Conservation (phyloP, 2,113 vertebrate species). For the Spea multiplicata region DNA sequence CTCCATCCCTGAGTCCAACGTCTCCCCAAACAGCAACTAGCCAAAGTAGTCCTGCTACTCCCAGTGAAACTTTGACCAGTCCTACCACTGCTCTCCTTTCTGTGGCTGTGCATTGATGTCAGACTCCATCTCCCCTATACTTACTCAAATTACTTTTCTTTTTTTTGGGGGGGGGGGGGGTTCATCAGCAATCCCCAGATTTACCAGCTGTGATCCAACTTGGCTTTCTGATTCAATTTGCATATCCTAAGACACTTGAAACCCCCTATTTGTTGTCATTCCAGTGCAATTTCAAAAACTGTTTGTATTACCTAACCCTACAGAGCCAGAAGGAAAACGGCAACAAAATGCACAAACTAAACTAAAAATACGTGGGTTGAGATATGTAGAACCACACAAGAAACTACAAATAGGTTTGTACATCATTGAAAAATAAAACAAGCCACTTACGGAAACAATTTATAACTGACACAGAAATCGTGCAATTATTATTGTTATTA, state of each 20-base stretch:
- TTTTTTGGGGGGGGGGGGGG: no score
- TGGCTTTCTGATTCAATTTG: constrained; percentile 11
- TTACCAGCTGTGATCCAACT: constrained; percentile 11
- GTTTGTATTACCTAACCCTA: background rate
- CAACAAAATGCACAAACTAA: no score
- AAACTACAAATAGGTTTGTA: no score
- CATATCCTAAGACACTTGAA: constrained; percentile 33
- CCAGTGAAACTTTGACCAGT: constrained; percentile 89
- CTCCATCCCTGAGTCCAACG: constrained; percentile 89
- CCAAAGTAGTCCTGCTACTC: constrained; percentile 95
- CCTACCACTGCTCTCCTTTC: constrained; percentile 86
- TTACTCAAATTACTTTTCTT: constrained; percentile 62
- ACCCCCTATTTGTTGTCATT: constrained; percentile 4
- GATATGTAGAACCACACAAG: no score
- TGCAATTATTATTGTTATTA: no score
- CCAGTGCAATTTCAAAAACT: constrained; percentile 1
- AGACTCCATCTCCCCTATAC: constrained; percentile 61
- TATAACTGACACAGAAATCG: no score
- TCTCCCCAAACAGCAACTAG: constrained; percentile 92
- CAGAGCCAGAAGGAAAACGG: no score
- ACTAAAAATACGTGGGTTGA: no score
- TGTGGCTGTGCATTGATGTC: constrained; percentile 65
- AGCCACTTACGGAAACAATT: no score
- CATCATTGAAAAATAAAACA: no score
- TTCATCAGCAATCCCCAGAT: constrained; percentile 51